Evolutionary conservation across 2,797 vertebrate species (phyloP).

Genomic region (Enteromius unitaeniatus): DNA sequence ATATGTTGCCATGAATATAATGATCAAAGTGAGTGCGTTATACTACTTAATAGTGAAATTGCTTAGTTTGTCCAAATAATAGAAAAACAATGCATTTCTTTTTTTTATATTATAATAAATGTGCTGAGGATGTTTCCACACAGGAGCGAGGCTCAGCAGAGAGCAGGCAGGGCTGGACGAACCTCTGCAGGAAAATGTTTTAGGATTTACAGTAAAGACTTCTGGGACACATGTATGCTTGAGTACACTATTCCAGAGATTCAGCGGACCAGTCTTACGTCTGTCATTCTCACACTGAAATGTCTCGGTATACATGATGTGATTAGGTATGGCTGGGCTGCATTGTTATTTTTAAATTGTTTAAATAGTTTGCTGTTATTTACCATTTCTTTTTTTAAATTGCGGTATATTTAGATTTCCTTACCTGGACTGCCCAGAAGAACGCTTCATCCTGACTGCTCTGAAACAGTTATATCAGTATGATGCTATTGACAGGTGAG

Average conservation of each 20-base stretch:
- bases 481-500: constrained; percentile 93
- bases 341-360: neutral
- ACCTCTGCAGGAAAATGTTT: constrained; percentile 92
- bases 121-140: constrained; percentile 33
- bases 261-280: constrained; percentile 90
- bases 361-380: neutral
- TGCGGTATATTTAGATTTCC: constrained; percentile 83
- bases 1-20: neutral
- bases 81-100: neutral
- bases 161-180: constrained; percentile 92
- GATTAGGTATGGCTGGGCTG: constrained; percentile 82
- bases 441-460: constrained; percentile 92
- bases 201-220: constrained; percentile 88
- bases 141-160: constrained; percentile 93
- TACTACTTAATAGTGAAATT: neutral
- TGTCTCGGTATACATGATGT: constrained; percentile 95
- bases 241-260: constrained; percentile 95
- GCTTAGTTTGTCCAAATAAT: neutral
- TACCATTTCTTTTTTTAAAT: neutral
- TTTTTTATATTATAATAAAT: neutral
- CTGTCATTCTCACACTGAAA: constrained; percentile 94
- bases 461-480: constrained; percentile 95
- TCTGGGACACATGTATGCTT: constrained; percentile 95
- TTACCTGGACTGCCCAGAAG: constrained; percentile 92
- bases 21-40: neutral